Evolutionary conservation across 1,140 invertebrate species (phyloP), one percentile per base, ranked within the genome.

Genomic region (Pseudomyrmex cubaensis): DNA sequence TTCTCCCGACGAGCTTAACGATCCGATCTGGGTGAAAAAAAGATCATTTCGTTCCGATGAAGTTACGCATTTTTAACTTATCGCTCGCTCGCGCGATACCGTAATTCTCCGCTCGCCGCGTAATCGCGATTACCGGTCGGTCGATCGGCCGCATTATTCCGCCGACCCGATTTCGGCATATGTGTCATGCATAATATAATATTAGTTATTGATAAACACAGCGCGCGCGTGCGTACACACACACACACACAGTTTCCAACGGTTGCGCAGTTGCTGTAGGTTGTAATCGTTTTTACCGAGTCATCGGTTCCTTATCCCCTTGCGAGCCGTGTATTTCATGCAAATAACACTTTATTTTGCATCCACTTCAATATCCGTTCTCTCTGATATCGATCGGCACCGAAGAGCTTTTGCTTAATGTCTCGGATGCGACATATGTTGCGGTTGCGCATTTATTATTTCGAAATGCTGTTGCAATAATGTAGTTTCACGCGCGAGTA

Each of bases 131-230:
- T 74, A 75, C 13, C 20, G 25, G 15, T 56, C 20, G 25, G 15
- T 56, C 50, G 50, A 10, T 17, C 35, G n/a, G 70, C 66, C 66
- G 15, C n/a, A 72, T 80, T 72, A 80, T 61, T 80, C 8, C 22
- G 59, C 67, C 54, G 44, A 80, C 54, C 66, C 44, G 44, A 80
- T 72, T 80, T 80, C 15, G 10, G n/a, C 44, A 15, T 80, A 80
- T 70, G 72, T 35, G 35, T 61, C 54, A 61, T 57, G 76, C 44
- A 20, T 72, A 80, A 80, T 61, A 59, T 22, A 78, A 70, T 48
- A 59, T 78, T 59, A 69, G 25, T 57, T 78, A 70, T 59, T 78
- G 64, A 70, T 70, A 70, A 78, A 10, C 59, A 15, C 64, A 15
- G 69, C 5, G 5, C 22, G n/a, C 15, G 35, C 20, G 13, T 57